A percentile compares a stretch with the other conserved stretches of the same genome.
Conservation (phyloP, 2,113 vertebrate genomes). For the Campylorhamphus procurvoides region DNA sequence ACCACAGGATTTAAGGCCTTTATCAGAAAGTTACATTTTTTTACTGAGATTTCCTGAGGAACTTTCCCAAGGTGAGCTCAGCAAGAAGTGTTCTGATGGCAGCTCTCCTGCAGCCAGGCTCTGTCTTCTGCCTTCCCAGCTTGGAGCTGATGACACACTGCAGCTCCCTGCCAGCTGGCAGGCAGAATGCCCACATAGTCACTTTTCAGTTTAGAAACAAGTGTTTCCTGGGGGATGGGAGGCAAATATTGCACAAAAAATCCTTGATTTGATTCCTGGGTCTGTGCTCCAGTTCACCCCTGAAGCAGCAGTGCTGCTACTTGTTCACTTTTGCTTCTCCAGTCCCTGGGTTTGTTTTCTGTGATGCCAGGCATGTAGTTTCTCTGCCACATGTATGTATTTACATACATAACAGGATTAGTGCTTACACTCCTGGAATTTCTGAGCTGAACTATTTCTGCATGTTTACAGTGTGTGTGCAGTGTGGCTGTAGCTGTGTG, state of each 20-base stretch:
- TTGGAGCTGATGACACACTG: background rate
- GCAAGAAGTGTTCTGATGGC: background rate
- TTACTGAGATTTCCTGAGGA: background rate
- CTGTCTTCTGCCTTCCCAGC: background rate
- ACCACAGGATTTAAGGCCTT: background rate
- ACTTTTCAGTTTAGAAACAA: background rate
- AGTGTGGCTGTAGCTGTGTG: background rate
- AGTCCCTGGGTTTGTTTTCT: background rate
- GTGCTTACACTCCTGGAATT: background rate
- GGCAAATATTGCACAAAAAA: background rate
- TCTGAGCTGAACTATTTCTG: background rate
- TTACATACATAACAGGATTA: background rate
- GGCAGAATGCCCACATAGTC: background rate
- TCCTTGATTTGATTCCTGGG: background rate
- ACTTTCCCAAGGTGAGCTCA: background rate
- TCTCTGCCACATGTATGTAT: fast-evolving
- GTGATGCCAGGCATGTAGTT: background rate
- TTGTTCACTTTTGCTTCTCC: background rate
- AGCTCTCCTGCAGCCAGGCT: background rate
- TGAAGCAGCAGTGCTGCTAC: background rate
- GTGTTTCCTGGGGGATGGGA: background rate
- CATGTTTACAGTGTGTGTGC: background rate
- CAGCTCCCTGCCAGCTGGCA: background rate
- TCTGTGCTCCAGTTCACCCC: background rate
- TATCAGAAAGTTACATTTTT: background rate